phyloP scores from a whole-genome alignment of 2,888 invertebrate species.

The Thysanoteuthis rhombus region DNA sequence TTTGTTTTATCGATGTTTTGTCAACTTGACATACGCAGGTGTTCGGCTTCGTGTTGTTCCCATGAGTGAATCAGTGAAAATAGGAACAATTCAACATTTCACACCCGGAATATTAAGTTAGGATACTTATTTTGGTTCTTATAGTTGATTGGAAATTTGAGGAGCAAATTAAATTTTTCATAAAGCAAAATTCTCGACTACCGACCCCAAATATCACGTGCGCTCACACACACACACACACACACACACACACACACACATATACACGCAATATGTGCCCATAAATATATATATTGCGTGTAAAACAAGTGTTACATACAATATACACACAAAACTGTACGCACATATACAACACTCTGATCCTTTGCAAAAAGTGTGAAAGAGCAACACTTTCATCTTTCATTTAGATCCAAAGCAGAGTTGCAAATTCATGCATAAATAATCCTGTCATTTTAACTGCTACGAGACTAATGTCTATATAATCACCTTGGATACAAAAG shows the following conservation, averaged over 20 bases:
- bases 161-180: not conserved
- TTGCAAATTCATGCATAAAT: no score
- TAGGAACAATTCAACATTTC: not conserved
- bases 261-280: not conserved
- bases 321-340: no score
- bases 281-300: not conserved
- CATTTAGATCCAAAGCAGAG: no score
- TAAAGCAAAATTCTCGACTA: not conserved
- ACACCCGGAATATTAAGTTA: not conserved
- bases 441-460: no score
- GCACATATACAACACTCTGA: no score
- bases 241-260: not conserved
- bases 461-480: no score
- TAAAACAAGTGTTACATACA: no score
- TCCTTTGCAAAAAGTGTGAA: no score
- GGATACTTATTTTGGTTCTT: not conserved
- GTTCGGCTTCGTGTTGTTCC: not conserved
- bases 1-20: not conserved
- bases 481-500: no score
- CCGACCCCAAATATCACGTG: no score
- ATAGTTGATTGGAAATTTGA: not conserved
- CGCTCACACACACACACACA: not conserved
- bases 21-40: not conserved
- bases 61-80: not conserved
- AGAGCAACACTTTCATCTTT: no score